Evolutionary conservation across 92 coral and sea anemone species (phyloP).

Genomic region (Heteractis magnifica): DNA sequence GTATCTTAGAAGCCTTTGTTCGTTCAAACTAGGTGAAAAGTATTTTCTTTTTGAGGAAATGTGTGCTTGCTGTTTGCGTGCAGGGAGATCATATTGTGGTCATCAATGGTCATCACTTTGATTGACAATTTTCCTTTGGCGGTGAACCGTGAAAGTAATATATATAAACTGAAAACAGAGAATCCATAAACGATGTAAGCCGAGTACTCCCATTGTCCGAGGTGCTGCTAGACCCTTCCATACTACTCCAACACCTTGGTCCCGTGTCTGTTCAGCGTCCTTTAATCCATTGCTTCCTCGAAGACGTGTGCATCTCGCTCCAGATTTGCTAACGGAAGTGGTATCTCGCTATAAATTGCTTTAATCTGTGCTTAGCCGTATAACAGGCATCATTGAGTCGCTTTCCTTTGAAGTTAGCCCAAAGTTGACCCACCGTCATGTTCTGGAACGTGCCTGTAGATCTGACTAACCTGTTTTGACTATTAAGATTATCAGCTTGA

Average conservation of each 20-base stretch:
- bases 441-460: constrained; percentile 20
- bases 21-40: not conserved
- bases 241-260: not conserved
- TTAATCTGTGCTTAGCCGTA: constrained; percentile 6
- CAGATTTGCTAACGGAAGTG: constrained; percentile 17
- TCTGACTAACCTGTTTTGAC: not conserved
- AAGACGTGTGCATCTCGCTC: constrained; percentile 1
- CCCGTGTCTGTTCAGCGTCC: not conserved
- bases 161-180: constrained; percentile 1
- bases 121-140: constrained; percentile 3
- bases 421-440: constrained; percentile 9
- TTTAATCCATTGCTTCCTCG: constrained; percentile 4
- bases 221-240: not conserved
- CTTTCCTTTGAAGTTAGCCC: constrained; percentile 14
- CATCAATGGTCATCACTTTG: constrained; percentile 13
- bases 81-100: not conserved
- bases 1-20: not conserved
- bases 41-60: not conserved
- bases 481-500: constrained; percentile 10
- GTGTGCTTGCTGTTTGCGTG: not conserved
- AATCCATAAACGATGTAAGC: not conserved
- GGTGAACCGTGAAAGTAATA: constrained; percentile 2
- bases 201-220: not conserved
- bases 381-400: constrained; percentile 18
- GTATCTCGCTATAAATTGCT: not conserved